Evolutionary conservation across 1,140 invertebrate genomes (phyloP), one percentile per base, ranked within the genome.

Genomic region (Pogonus chalceus): DNA sequence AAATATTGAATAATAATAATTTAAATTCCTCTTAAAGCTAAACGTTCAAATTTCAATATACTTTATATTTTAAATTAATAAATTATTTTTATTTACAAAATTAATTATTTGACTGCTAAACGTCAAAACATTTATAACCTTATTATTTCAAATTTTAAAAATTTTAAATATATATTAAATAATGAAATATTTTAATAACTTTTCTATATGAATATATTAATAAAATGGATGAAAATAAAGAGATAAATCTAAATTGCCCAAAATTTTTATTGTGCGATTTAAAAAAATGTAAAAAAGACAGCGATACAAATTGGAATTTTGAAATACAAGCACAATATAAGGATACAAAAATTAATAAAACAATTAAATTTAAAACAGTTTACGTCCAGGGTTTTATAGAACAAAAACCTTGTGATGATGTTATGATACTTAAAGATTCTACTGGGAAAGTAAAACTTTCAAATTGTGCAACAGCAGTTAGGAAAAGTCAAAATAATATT

Each of bases 181-280:
- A n/a, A n/a, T n/a, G n/a, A n/a, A n/a, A n/a, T n/a, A n/a, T n/a
- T n/a, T n/a, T 31, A 14, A 14, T 31, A 31, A 31, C 26, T 14
- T 31, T 7, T 7, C 26, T 31, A 31, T 7, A 31, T 31, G 14
- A 4, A 31, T 7, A 31, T 14, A 31, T 31, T 31, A 7, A 31
- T 4, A 31, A 31, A 31, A 31, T 31, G 26, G 4, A 31, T 7
- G 14, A 4, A 31, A 14, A 31, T 31, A 31, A 31, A 31, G 26
- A 43, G 18, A 4, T 16, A 18, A 4, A 4, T 9, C 9, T 18
- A 43, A 16, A 49, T 51, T n/a, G 10, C 16, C 23, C 23, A 16
- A 51, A 51, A 51, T 51, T 51, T 16, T 26, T 51, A 24, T 31
- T 51, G 1, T 31, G 20, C 4, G 23, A 51, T 35, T 51, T 51